Conservation (phyloP, 2,113 vertebrate species). For the Ariopsis seemanni region DNA sequence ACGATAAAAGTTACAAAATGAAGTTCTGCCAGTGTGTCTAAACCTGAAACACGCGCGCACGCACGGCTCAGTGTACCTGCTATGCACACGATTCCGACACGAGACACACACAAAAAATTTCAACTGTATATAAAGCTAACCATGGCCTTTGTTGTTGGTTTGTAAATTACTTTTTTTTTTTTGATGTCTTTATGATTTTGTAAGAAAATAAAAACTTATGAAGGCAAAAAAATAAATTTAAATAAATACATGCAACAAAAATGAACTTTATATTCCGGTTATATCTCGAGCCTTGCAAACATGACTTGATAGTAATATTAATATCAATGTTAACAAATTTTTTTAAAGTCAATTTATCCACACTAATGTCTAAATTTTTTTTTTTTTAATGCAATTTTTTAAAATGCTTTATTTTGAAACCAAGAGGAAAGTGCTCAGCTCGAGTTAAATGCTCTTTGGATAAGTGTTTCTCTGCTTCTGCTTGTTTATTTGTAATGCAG, state of each 20-base stretch:
- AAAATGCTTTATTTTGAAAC: slow-evolving; percentile 61
- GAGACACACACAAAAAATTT: slow-evolving; percentile 64
- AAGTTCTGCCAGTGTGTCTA: slow-evolving; percentile 60
- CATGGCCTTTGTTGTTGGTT: slow-evolving; percentile 94
- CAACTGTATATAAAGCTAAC: slow-evolving; percentile 92
- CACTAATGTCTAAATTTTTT: slow-evolving; percentile 55
- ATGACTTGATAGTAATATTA: slow-evolving; percentile 88
- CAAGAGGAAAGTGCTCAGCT: slow-evolving; percentile 79
- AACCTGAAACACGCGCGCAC: slow-evolving; percentile 65
- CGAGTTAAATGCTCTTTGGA: slow-evolving; percentile 77
- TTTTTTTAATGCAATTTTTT: slow-evolving; percentile 85
- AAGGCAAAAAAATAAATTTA: slow-evolving; percentile 59
- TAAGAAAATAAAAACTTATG: slow-evolving; percentile 81
- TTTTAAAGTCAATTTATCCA: slow-evolving; percentile 75
- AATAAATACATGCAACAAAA: slow-evolving; percentile 57
- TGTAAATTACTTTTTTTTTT: slow-evolving; percentile 99
- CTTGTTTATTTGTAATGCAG: slow-evolving; percentile 90
- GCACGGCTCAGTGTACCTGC: slow-evolving; percentile 75
- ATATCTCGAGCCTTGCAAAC: slow-evolving; percentile 92
- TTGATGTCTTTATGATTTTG: slow-evolving; percentile 96
- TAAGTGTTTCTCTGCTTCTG: slow-evolving; percentile 81
- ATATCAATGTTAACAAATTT: slow-evolving; percentile 85
- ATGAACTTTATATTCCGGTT: slow-evolving; percentile 90
- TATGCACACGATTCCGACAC: slow-evolving; percentile 81
- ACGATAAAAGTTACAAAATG: slow-evolving; percentile 43